phyloP scores from a whole-genome alignment of 2,797 vertebrate genomes.

The Forpus xanthops region DNA sequence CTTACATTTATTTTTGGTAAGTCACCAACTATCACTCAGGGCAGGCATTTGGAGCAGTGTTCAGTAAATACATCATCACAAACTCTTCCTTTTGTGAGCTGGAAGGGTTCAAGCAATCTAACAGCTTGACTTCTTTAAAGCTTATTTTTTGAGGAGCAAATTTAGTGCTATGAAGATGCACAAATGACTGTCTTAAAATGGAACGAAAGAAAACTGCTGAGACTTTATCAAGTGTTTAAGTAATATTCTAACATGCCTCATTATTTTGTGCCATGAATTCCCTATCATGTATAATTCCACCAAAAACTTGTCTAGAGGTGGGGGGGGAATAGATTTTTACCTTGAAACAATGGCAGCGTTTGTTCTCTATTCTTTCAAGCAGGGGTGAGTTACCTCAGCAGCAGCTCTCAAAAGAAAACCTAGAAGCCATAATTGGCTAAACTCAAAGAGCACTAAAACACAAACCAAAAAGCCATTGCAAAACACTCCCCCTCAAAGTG shows the following conservation, averaged over 20 bases:
- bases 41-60: background rate
- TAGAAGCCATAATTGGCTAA: conserved; percentile 60
- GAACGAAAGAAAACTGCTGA: conserved; percentile 7
- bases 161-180: background rate
- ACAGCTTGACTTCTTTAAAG: background rate
- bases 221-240: background rate
- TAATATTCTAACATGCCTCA: background rate
- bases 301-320: conserved; percentile 37
- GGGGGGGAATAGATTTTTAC: background rate
- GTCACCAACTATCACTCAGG: background rate
- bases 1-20: conserved; percentile 32
- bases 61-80: background rate
- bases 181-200: background rate
- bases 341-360: conserved; percentile 72
- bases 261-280: conserved; percentile 19
- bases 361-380: conserved; percentile 65
- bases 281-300: conserved; percentile 52
- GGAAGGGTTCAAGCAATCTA: background rate
- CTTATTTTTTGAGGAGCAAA: background rate
- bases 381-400: conserved; percentile 54
- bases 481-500: background rate
- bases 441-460: conserved; percentile 6
- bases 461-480: background rate
- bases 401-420: conserved; percentile 70
- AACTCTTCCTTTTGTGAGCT: background rate